Percentiles rank a stretch among this genome's conserved stretches.
Evolutionary conservation across 2,888 invertebrate species (phyloP).

Genomic region (Tetropium fuscum): DNA sequence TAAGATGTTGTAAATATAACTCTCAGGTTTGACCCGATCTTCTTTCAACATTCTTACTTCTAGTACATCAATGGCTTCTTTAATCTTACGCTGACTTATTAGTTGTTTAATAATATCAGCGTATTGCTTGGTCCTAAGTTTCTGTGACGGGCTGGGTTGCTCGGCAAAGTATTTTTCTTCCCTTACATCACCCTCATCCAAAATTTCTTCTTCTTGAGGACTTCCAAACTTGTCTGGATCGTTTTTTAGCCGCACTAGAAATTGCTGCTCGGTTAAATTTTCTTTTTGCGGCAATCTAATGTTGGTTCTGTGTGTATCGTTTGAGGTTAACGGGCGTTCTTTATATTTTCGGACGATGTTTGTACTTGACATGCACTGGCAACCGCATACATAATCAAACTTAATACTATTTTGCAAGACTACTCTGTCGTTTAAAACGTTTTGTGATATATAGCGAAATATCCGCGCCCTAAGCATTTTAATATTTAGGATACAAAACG

Average conservation of each 20-base stretch:
- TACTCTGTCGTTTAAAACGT: neutral
- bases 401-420: neutral
- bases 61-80: slow-evolving; percentile 83
- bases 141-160: slow-evolving; percentile 65
- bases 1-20: slow-evolving; percentile 85
- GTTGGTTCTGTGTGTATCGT: neutral
- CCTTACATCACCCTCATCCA: slow-evolving; percentile 69
- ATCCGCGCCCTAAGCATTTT: slow-evolving; percentile 14
- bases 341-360: neutral
- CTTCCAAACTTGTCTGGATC: slow-evolving; percentile 74
- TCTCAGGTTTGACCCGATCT: slow-evolving; percentile 83
- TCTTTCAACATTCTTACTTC: slow-evolving; percentile 81
- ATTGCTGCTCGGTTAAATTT: slow-evolving; percentile 51
- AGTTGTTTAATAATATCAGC: slow-evolving; percentile 78
- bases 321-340: neutral
- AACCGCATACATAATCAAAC: neutral
- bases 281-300: neutral
- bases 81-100: slow-evolving; percentile 73
- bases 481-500: neutral
- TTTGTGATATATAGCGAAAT: neutral
- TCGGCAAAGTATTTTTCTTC: slow-evolving; percentile 72
- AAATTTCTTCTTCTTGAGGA: slow-evolving; percentile 52
- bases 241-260: slow-evolving; percentile 57
- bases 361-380: slow-evolving; percentile 4
- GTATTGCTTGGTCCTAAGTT: slow-evolving; percentile 75